phyloP scores from a whole-genome alignment of 2,888 invertebrate species.

The Abrostola triplasia region DNA sequence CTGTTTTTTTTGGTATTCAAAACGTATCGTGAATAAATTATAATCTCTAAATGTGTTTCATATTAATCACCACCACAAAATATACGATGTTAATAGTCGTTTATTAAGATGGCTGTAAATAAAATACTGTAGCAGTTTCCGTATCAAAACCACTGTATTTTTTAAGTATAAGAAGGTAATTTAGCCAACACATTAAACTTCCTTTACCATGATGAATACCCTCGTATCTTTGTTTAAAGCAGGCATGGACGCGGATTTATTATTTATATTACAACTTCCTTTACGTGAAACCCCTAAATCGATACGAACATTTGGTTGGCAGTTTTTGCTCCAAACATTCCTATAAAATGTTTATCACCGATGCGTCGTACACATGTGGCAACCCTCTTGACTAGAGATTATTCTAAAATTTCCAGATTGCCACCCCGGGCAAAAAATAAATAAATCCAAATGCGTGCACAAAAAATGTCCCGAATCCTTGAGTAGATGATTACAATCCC shows the following conservation, averaged over 20 bases:
- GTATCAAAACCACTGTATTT: background rate
- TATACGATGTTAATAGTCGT: too few species aligned
- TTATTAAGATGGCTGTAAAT: background rate
- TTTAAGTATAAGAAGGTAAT: background rate
- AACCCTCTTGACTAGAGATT: slow-evolving; percentile 83
- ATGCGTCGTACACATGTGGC: slow-evolving; percentile 80
- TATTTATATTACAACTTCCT: slow-evolving; percentile 85
- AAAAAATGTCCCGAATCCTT: slow-evolving; percentile 85
- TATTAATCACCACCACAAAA: too few species aligned
- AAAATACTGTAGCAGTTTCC: background rate
- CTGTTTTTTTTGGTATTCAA: too few species aligned
- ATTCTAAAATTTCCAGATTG: slow-evolving; percentile 88
- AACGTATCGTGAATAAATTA: too few species aligned
- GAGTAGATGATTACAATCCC: slow-evolving; percentile 79
- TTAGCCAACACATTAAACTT: slow-evolving; percentile 12
- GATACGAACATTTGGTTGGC: slow-evolving; percentile 83
- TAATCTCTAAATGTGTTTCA: too few species aligned
- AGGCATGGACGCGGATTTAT: slow-evolving; percentile 61
- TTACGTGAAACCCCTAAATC: slow-evolving; percentile 74
- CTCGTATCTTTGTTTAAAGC: slow-evolving; percentile 36
- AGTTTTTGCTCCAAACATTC: slow-evolving; percentile 86
- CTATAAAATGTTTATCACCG: slow-evolving; percentile 88
- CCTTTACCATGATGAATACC: slow-evolving; percentile 28
- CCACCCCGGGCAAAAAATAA: slow-evolving; percentile 87
- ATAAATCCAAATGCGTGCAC: slow-evolving; percentile 81